These are phyloP conservation scores for Clarias fuscus DNA, from an alignment of 2,797 vertebrate species.

Conservation along the genomic window DNA sequence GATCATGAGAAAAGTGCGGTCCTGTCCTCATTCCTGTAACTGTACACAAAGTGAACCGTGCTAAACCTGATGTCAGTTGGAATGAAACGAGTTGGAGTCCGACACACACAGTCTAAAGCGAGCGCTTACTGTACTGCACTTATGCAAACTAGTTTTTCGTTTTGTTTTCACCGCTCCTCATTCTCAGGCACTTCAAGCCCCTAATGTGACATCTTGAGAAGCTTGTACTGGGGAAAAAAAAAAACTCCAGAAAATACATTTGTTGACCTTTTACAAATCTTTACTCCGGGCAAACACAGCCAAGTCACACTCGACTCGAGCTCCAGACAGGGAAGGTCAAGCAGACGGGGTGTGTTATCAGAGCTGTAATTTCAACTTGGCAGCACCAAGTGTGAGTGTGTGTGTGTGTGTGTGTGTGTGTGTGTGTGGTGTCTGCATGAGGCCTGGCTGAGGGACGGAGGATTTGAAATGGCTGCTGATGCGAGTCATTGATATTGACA, in stretches of 20 bases:
- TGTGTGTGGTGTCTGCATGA: background rate
- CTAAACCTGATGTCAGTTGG: background rate
- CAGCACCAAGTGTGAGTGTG: background rate
- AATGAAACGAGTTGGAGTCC: background rate
- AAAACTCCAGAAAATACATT: slow-evolving; percentile 15
- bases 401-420: slow-evolving; percentile 3
- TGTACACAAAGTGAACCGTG: background rate
- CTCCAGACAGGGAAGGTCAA: slow-evolving; percentile 43
- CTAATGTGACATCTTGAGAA: background rate
- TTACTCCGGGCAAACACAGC: slow-evolving; percentile 20
- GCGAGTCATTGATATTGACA: slow-evolving; percentile 54
- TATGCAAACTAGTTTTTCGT: background rate
- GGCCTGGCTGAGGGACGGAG: background rate
- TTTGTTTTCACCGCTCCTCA: background rate
- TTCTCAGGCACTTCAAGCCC: background rate
- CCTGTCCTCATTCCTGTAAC: background rate
- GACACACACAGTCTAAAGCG: background rate
- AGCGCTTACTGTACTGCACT: background rate
- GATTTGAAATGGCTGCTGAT: slow-evolving; percentile 40
- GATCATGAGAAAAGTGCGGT: background rate
- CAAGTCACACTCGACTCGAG: slow-evolving; percentile 30
- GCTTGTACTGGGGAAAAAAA: background rate
- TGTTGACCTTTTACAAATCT: slow-evolving; percentile 22
- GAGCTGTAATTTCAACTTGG: slow-evolving; percentile 13
- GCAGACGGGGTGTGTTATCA: slow-evolving; percentile 22